These are phyloP conservation scores for Hydractinia symbiolongicarpus DNA, from an alignment of 30 jellyfish, hydroid and myxozoan species.

Conservation along the genomic window DNA sequence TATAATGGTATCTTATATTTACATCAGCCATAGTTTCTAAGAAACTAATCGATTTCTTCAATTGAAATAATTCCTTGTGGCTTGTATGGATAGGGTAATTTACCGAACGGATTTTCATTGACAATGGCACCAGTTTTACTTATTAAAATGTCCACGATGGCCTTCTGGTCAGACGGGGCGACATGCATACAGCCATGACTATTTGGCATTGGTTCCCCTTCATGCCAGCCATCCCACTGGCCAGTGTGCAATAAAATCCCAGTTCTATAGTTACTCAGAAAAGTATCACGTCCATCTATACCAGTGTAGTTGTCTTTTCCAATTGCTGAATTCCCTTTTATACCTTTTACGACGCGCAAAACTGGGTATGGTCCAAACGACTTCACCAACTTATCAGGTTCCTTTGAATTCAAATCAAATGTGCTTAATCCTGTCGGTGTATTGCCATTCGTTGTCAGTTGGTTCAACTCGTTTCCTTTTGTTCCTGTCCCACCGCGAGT, in stretches of 20 bases:
- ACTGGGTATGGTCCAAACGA: constrained; percentile 84
- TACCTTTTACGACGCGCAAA: constrained; percentile 59
- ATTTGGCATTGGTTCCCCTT: constrained; percentile 71
- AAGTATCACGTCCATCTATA: constrained; percentile 36
- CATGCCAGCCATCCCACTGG: constrained; percentile 63
- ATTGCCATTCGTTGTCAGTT: constrained; percentile 73
- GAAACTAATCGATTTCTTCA: constrained; percentile 49
- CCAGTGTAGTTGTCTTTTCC: constrained; percentile 47
- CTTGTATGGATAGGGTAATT: constrained; percentile 67
- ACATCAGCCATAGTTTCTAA: too few relatives aligned
- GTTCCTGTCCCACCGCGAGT: constrained; percentile 51
- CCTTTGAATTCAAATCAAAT: constrained; percentile 60
- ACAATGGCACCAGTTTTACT: constrained; percentile 48
- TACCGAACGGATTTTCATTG: constrained; percentile 65
- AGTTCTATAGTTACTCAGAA: constrained; percentile 53
- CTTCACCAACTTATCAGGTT: constrained; percentile 41
- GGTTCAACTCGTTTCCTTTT: constrained; percentile 47
- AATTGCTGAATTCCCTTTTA: constrained; percentile 68
- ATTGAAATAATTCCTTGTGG: constrained; percentile 72
- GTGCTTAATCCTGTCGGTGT: constrained; percentile 77
- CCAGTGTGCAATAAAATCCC: constrained; percentile 88
- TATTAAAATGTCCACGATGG: constrained; percentile 37
- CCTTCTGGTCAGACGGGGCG: constrained; percentile 59
- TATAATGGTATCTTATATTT: too few relatives aligned
- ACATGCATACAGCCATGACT: constrained; percentile 88